These are phyloP conservation scores for Heliconius ismenius DNA, from an alignment of 2,888 invertebrate genomes.

Conservation along the genomic window DNA sequence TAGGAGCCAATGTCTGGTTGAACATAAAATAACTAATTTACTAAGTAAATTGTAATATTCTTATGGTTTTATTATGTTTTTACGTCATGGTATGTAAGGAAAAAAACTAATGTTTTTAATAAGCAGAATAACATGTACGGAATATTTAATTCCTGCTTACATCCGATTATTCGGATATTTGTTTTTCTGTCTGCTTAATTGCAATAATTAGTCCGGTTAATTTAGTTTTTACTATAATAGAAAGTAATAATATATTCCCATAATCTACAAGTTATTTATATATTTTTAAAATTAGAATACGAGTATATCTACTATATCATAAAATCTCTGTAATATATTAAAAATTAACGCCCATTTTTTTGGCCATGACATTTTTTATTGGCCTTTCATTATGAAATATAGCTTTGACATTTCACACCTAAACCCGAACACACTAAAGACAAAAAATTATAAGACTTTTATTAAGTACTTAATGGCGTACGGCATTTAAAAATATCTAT, in stretches of 20 bases:
- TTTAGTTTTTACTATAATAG: neutral
- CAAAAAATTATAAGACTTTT: neutral
- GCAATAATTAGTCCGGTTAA: neutral
- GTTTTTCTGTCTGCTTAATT: neutral
- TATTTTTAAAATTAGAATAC: too few species aligned
- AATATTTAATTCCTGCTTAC: too few species aligned
- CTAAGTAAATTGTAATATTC: neutral
- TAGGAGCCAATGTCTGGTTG: slow-evolving; percentile 5
- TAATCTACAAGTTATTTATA: neutral
- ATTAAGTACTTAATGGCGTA: too few species aligned
- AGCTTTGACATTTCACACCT: slow-evolving; percentile 15
- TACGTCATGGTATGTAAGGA: neutral
- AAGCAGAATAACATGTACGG: too few species aligned
- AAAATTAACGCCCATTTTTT: slow-evolving; percentile 3
- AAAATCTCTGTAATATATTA: neutral
- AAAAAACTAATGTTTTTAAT: too few species aligned
- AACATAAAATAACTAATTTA: neutral
- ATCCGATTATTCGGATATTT: neutral
- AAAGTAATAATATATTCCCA: neutral
- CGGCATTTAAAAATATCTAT: neutral
- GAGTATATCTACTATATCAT: too few species aligned
- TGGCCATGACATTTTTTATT: slow-evolving; percentile 17
- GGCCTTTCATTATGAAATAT: neutral
- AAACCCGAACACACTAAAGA: neutral
- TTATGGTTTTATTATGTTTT: too few species aligned